These are phyloP conservation scores for Sarcophaga subvicina DNA, from an alignment of 2,888 invertebrate species.

Conservation along the genomic window DNA sequence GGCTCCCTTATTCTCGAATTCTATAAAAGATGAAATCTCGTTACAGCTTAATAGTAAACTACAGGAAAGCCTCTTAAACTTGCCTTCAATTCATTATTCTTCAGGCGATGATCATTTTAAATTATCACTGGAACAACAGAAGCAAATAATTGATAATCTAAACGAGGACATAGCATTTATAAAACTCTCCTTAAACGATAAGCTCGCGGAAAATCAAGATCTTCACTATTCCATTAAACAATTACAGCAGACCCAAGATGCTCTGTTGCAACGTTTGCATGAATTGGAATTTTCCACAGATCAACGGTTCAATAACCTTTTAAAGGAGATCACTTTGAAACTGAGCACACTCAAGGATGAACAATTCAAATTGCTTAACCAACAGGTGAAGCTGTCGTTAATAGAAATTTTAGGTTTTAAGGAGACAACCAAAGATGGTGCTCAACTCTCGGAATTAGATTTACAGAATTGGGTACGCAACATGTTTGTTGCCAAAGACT, in stretches of 20 bases:
- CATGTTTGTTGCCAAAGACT: constrained; percentile 85
- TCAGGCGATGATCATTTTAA: constrained; percentile 51
- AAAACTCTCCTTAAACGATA: constrained; percentile 83
- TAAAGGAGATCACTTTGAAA: constrained; percentile 78
- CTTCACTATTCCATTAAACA: constrained; percentile 77
- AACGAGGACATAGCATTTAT: constrained; percentile 84
- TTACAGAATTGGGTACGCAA: constrained; percentile 85
- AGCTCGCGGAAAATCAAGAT: constrained; percentile 81
- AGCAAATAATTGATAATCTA: constrained; percentile 83
- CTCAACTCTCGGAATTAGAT: constrained; percentile 82
- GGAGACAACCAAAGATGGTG: constrained; percentile 76
- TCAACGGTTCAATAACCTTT: constrained; percentile 74
- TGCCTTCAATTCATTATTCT: constrained; percentile 72
- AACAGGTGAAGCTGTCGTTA: constrained; percentile 83
- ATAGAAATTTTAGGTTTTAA: constrained; percentile 83
- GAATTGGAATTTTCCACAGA: constrained; percentile 76
- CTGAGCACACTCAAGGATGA: constrained; percentile 75
- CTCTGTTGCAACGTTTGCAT: constrained; percentile 76
- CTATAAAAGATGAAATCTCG: constrained; percentile 76
- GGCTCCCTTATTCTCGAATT: constrained; percentile 75
- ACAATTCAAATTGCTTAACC: constrained; percentile 83
- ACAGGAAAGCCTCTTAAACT: constrained; percentile 70
- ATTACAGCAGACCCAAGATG: constrained; percentile 76
- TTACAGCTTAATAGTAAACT: constrained; percentile 76
- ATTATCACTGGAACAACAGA: constrained; percentile 78